phyloP scores from a whole-genome alignment of 1,140 invertebrate species.

The Charaxes varanes region DNA sequence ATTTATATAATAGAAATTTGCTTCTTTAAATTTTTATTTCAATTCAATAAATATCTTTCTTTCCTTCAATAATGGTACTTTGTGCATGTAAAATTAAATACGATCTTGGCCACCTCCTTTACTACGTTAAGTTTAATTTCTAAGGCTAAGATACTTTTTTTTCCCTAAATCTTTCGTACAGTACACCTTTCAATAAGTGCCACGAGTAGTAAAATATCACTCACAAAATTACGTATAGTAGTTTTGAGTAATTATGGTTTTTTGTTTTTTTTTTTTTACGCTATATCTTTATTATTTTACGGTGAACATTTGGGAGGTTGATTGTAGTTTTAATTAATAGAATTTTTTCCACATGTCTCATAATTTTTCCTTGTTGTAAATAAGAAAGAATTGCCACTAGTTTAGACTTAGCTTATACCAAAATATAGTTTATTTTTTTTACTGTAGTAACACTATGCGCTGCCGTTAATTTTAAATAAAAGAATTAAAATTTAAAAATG shows the following conservation, averaged over 20 bases:
- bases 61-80: no score
- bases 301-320: conserved; percentile 1
- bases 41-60: no score
- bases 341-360: conserved; percentile 4
- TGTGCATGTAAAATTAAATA: no score
- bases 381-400: conserved; percentile 53
- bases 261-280: background rate
- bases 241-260: conserved; percentile 10
- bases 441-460: conserved; percentile 25
- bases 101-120: no score
- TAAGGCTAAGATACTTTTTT: no score
- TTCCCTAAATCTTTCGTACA: conserved; percentile 6
- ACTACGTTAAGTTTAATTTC: no score
- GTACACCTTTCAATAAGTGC: conserved; percentile 17
- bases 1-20: no score
- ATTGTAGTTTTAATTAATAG: conserved; percentile 1
- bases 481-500: conserved; percentile 11
- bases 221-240: conserved; percentile 9
- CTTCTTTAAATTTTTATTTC: no score
- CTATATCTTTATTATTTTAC: conserved; percentile 11
- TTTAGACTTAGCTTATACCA: conserved; percentile 65
- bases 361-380: conserved; percentile 30
- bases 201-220: conserved; percentile 15
- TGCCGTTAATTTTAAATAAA: conserved; percentile 16
- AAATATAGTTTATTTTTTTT: conserved; percentile 42